phyloP scores from a whole-genome alignment of 2,888 invertebrate genomes.

The Microchrysa polita region DNA sequence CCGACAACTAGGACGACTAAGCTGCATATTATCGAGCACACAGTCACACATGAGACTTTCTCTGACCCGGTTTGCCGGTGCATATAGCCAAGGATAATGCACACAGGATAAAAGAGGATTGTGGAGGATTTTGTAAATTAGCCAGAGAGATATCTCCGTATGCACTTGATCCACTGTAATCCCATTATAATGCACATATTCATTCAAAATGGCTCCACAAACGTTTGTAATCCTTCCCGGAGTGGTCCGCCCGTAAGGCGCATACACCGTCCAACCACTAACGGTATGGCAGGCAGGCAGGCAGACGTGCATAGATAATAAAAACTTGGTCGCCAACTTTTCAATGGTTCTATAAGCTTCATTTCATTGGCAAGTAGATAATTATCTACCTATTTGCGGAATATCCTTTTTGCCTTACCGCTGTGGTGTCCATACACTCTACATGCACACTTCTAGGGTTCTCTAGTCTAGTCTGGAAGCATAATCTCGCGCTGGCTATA shows the following conservation, averaged over 20 bases:
- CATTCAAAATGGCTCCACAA: background rate
- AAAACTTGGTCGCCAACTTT: constrained; percentile 4
- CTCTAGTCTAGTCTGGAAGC: no score
- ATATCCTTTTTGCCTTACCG: background rate
- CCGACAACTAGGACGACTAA: no score
- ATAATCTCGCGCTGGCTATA: no score
- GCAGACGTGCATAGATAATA: background rate
- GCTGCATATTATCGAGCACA: no score
- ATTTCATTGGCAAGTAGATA: constrained; percentile 14
- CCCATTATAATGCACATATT: constrained; percentile 2
- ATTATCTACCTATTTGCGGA: constrained; percentile 2
- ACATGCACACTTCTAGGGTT: no score
- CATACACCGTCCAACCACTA: background rate
- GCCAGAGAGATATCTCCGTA: background rate
- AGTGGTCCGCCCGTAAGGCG: background rate
- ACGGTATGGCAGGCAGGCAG: background rate
- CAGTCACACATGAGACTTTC: no score
- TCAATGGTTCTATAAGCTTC: background rate
- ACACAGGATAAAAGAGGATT: no score
- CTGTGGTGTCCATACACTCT: no score
- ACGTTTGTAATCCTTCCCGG: background rate
- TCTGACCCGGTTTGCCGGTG: no score
- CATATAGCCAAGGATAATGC: no score
- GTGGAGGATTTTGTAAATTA: background rate
- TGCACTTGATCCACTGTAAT: background rate